These are phyloP conservation scores for Archips crataeganus DNA, from an alignment of 2,888 invertebrate species.

Conservation along the genomic window DNA sequence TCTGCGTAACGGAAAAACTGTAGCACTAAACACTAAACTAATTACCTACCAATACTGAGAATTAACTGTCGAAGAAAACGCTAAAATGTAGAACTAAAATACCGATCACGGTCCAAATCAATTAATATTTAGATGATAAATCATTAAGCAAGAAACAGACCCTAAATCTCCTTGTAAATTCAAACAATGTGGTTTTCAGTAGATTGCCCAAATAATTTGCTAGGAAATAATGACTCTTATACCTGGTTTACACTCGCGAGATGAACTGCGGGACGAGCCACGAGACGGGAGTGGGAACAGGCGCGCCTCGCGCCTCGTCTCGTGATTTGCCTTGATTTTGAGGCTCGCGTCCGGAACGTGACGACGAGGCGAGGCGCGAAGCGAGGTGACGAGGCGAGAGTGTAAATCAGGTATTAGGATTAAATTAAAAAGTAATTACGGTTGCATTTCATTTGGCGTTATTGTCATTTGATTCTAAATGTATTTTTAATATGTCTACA, in stretches of 20 bases:
- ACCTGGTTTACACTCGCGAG: no score
- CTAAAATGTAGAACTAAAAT: neutral
- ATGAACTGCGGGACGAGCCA: no score
- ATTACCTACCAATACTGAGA: neutral
- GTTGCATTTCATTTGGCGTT: slow-evolving; percentile 13
- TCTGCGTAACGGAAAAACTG: no score
- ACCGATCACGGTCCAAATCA: neutral
- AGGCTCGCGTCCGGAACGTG: no score
- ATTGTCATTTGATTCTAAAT: slow-evolving; percentile 25
- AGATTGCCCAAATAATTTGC: slow-evolving; percentile 17
- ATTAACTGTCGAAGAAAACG: neutral
- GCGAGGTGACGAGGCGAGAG: no score
- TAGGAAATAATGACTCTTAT: neutral
- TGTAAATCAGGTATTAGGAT: no score
- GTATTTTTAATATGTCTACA: slow-evolving; percentile 36
- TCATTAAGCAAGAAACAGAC: neutral
- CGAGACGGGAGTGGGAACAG: no score
- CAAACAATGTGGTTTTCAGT: slow-evolving; percentile 11
- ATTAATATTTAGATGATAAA: neutral
- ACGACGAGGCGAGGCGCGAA: no score
- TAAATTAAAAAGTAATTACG: slow-evolving; percentile 25
- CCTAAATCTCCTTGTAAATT: neutral
- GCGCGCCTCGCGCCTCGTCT: no score
- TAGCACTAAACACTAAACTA: no score
- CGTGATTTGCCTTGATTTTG: no score